Percentiles rank a stretch among this genome's conserved stretches.
Evolutionary conservation across 2,797 vertebrate species (phyloP).

Genomic region (Acomys russatus): DNA sequence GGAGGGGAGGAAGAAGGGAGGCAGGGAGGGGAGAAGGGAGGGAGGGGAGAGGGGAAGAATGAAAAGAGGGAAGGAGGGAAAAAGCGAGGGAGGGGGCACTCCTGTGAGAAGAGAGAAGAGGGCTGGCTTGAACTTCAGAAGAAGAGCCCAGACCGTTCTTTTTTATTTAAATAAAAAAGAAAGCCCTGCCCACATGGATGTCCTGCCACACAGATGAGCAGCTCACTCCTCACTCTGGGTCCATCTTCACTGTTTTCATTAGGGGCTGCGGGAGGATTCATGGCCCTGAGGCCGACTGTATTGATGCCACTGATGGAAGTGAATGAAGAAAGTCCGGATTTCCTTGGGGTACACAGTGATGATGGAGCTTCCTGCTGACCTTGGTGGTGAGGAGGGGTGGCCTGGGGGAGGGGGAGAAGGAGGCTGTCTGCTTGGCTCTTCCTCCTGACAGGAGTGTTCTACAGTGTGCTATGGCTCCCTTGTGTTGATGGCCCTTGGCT

Average conservation of each 20-base stretch:
- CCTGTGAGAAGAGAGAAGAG: too few relatives aligned
- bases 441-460: not conserved
- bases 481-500: not conserved
- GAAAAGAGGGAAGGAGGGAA: too few relatives aligned
- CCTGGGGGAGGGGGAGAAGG: conserved; percentile 85
- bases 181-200: accelerated
- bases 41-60: too few relatives aligned
- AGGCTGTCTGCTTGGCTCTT: accelerated
- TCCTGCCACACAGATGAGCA: not conserved
- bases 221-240: not conserved
- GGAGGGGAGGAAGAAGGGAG: not conserved
- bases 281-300: accelerated
- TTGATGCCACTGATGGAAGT: conserved; percentile 86
- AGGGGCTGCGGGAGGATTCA: not conserved
- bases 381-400: not conserved
- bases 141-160: not conserved
- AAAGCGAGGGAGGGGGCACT: not conserved
- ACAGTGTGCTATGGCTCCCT: not conserved
- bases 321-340: conserved; percentile 94
- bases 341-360: conserved; percentile 93
- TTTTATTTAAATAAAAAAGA: conserved; percentile 44
- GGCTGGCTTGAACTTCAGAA: not conserved
- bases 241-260: accelerated
- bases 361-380: conserved; percentile 59
- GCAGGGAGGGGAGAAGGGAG: not conserved